phyloP scores from a whole-genome alignment of 2,113 vertebrate genomes.

The Pelobates fuscus region DNA sequence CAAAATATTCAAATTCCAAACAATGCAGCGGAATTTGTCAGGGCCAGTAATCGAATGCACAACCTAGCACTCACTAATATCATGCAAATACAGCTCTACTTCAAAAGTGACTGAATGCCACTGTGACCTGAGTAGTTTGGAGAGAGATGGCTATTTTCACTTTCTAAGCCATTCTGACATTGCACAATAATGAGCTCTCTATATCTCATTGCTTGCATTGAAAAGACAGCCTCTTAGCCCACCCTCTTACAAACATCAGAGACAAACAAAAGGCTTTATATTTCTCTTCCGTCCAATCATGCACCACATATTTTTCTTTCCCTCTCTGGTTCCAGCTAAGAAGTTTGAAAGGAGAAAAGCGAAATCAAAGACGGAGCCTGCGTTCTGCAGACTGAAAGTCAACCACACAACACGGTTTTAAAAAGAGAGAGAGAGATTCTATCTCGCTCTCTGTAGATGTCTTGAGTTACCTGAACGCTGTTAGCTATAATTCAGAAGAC shows the following conservation, averaged over 20 bases:
- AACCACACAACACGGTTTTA: conserved; percentile 41
- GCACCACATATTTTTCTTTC: conserved; percentile 33
- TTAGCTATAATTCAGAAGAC: conserved; percentile 61
- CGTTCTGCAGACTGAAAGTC: conserved; percentile 50
- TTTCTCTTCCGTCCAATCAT: conserved; percentile 37
- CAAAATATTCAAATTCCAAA: no score
- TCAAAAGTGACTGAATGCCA: background rate
- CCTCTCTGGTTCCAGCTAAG: conserved; percentile 37
- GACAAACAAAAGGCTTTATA: conserved; percentile 35
- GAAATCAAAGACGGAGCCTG: conserved; percentile 42
- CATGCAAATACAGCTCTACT: background rate
- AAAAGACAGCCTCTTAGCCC: conserved; percentile 13
- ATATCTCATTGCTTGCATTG: conserved; percentile 14
- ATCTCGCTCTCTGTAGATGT: conserved; percentile 55
- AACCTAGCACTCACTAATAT: background rate
- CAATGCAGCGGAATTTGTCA: no score
- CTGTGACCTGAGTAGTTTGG: background rate
- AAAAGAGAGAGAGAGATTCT: conserved; percentile 51
- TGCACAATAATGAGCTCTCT: conserved; percentile 14
- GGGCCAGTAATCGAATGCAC: no score
- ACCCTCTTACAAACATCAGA: conserved; percentile 26
- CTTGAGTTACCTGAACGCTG: conserved; percentile 66
- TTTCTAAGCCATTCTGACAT: conserved; percentile 17
- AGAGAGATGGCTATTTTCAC: conserved; percentile 25
- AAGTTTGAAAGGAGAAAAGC: conserved; percentile 34